Percentiles rank a stretch among this genome's conserved stretches.
These are phyloP conservation scores for Netelia inedita DNA, from an alignment of 2,888 invertebrate genomes.

Conservation along the genomic window DNA sequence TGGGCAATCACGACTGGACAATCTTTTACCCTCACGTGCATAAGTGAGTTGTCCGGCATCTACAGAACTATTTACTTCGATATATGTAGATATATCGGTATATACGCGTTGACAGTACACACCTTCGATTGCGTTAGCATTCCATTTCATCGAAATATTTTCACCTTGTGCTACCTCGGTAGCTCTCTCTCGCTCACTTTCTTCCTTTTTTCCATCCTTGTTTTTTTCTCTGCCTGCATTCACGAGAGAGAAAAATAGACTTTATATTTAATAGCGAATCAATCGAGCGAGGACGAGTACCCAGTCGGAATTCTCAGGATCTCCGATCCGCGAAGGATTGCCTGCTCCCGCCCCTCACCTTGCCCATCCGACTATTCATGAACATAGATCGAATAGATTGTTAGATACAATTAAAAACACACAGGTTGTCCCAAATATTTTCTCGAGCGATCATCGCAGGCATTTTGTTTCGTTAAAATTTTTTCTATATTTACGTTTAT, in stretches of 20 bases:
- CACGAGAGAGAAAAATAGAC: slow-evolving; percentile 69
- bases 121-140: slow-evolving; percentile 31
- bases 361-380: slow-evolving; percentile 29
- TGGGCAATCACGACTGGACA: neutral
- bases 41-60: neutral
- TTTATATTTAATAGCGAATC: slow-evolving; percentile 80
- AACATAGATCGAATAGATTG: neutral
- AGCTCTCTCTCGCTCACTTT: slow-evolving; percentile 21
- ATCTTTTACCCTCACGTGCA: neutral
- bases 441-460: too few species aligned
- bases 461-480: too few species aligned
- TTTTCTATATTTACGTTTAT: too few species aligned
- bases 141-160: slow-evolving; percentile 64
- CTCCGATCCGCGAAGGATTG: slow-evolving; percentile 72
- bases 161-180: slow-evolving; percentile 11
- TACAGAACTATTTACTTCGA: neutral
- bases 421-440: too few species aligned
- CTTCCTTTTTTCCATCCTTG: neutral
- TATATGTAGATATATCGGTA: neutral
- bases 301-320: slow-evolving; percentile 69
- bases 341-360: slow-evolving; percentile 54
- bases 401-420: too few species aligned
- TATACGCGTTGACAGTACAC: neutral
- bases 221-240: slow-evolving; percentile 3
- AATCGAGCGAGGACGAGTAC: slow-evolving; percentile 79